These are phyloP conservation scores for Drosophila austrosaltans DNA, from an alignment of 2,888 invertebrate species.

Conservation along the genomic window DNA sequence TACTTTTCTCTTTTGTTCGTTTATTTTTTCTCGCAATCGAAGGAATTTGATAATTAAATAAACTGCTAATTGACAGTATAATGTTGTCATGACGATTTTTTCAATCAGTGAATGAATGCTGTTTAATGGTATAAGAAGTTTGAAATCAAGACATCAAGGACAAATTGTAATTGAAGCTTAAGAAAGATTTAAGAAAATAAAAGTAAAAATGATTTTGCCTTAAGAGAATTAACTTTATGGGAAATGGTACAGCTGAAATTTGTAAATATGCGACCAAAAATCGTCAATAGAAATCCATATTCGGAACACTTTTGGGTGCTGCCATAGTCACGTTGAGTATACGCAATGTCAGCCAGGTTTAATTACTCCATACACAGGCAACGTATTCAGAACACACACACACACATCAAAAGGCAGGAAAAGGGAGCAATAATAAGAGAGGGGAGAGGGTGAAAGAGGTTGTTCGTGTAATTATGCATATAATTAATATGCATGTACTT, in stretches of 20 bases:
- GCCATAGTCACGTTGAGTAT: conserved; percentile 58
- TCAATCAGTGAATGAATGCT: background rate
- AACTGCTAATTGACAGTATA: background rate
- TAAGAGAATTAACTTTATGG: background rate
- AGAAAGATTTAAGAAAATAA: background rate
- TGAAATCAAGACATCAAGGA: background rate
- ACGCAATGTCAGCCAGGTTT: conserved; percentile 55
- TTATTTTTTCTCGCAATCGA: background rate
- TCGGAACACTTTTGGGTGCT: conserved; percentile 32
- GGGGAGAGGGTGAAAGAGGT: conserved; percentile 16
- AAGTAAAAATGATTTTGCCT: background rate
- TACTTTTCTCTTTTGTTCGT: background rate
- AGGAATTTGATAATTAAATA: background rate
- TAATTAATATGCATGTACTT: conserved; percentile 73
- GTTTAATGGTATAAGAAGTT: background rate
- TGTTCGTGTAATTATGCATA: conserved; percentile 69
- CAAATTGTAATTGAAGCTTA: conserved; percentile 1
- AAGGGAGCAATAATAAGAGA: conserved; percentile 16
- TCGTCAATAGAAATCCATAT: background rate
- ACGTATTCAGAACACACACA: conserved; percentile 6
- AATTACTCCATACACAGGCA: conserved; percentile 52
- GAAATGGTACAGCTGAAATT: background rate
- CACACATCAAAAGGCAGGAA: background rate
- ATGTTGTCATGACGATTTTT: background rate
- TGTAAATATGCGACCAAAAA: background rate